These are phyloP conservation scores for Schlechtendalia chinensis DNA, from an alignment of 1,140 invertebrate species.

Conservation along the genomic window DNA sequence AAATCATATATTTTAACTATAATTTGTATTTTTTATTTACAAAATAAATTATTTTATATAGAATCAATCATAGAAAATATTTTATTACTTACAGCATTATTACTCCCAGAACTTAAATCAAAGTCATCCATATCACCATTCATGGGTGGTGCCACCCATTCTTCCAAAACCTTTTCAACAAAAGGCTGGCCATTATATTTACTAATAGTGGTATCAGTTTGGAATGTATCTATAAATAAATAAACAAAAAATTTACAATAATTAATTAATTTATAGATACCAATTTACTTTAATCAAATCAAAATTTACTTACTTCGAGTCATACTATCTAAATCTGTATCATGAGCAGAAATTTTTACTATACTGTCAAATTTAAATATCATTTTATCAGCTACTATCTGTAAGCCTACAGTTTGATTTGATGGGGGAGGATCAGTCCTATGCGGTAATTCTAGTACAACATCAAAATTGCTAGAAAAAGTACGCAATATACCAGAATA, in stretches of 20 bases:
- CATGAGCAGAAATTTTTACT: conserved; percentile 72
- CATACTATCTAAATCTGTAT: conserved; percentile 85
- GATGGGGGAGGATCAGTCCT: conserved; percentile 70
- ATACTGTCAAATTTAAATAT: conserved; percentile 83
- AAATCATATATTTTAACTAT: too few relatives aligned
- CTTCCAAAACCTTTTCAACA: conserved; percentile 80
- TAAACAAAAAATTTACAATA: background rate
- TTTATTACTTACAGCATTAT: conserved; percentile 44
- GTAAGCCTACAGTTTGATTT: conserved; percentile 60
- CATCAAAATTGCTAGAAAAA: conserved; percentile 78
- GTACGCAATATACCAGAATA: conserved; percentile 86
- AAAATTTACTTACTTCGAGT: conserved; percentile 62
- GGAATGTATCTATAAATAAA: conserved; percentile 64
- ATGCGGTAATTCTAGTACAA: conserved; percentile 80
- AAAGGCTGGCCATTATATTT: conserved; percentile 62
- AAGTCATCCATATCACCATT: conserved; percentile 66
- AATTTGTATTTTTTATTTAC: too few relatives aligned
- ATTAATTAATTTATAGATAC: too few relatives aligned
- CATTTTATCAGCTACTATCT: conserved; percentile 74
- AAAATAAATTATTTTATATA: too few relatives aligned
- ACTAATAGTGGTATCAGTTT: conserved; percentile 78
- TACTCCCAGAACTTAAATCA: conserved; percentile 64
- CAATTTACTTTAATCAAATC: background rate
- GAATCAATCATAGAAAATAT: too few relatives aligned
- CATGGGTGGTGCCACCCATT: conserved; percentile 75